These are phyloP conservation scores for Cheilosia vulpina DNA, from an alignment of 2,888 invertebrate species.

Conservation along the genomic window DNA sequence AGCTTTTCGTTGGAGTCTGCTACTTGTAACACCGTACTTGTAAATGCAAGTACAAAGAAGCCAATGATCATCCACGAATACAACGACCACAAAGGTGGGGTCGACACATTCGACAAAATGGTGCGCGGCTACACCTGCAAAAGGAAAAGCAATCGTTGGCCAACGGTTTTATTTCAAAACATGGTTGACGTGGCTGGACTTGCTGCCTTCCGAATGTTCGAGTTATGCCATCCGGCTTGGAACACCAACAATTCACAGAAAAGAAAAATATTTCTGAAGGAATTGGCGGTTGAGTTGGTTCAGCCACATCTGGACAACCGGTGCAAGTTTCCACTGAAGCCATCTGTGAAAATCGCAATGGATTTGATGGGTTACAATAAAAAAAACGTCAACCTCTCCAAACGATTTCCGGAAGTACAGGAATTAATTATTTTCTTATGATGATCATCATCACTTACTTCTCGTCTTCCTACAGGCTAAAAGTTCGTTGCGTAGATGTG, in stretches of 20 bases:
- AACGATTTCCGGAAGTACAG: too few species aligned
- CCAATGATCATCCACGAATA: constrained; percentile 17
- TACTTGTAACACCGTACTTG: constrained; percentile 6
- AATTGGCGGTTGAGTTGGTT: neutral
- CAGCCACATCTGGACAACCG: too few species aligned
- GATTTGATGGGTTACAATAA: too few species aligned
- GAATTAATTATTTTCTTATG: too few species aligned
- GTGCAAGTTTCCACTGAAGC: too few species aligned
- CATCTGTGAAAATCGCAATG: too few species aligned
- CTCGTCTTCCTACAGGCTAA: too few species aligned
- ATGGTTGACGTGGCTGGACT: constrained; percentile 5
- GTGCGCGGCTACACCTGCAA: constrained; percentile 29
- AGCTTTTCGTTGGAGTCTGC: neutral
- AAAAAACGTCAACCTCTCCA: too few species aligned
- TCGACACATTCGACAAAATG: constrained; percentile 23
- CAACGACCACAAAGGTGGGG: constrained; percentile 19
- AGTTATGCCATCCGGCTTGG: neutral
- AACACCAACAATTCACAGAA: neutral
- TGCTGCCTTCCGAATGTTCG: neutral
- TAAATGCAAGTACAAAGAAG: constrained; percentile 8
- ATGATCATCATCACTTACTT: too few species aligned
- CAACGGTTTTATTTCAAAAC: constrained; percentile 14
- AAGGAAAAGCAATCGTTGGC: neutral
- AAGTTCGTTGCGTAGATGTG: too few species aligned
- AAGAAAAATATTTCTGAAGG: neutral